Conservation (phyloP, 2,797 vertebrate species). For the Setipinna tenuifilis region DNA sequence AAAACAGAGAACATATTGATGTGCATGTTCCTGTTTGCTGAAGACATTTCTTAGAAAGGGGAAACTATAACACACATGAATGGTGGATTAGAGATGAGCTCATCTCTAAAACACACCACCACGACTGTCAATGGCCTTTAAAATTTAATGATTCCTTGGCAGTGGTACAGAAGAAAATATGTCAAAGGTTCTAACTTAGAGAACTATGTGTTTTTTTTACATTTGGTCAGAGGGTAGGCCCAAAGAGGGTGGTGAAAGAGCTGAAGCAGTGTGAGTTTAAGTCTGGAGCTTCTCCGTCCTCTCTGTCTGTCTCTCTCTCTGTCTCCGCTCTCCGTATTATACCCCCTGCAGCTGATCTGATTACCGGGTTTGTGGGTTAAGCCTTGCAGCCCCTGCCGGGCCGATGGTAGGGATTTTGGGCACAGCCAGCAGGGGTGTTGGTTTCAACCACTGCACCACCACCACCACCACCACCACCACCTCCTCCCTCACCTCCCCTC, state of each 20-base stretch:
- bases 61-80: too few relatives aligned
- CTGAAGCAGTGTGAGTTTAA: too few relatives aligned
- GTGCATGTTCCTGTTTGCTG: not conserved
- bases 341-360: not conserved
- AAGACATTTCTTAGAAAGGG: not conserved
- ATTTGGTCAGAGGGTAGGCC: too few relatives aligned
- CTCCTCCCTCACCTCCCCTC: not conserved
- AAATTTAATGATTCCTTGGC: not conserved
- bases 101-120: not conserved
- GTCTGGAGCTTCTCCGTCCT: too few relatives aligned
- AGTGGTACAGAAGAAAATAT: too few relatives aligned
- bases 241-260: too few relatives aligned
- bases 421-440: not conserved
- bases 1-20: too few relatives aligned
- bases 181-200: too few relatives aligned
- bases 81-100: not conserved
- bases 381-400: not conserved
- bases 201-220: too few relatives aligned
- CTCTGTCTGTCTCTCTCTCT: too few relatives aligned
- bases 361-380: conserved; percentile 1
- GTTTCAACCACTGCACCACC: not conserved
- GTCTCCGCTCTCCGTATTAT: not conserved
- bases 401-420: not conserved
- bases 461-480: not conserved
- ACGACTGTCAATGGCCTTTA: not conserved